phyloP scores from a whole-genome alignment of 1,140 invertebrate genomes.

The Proales similis region DNA sequence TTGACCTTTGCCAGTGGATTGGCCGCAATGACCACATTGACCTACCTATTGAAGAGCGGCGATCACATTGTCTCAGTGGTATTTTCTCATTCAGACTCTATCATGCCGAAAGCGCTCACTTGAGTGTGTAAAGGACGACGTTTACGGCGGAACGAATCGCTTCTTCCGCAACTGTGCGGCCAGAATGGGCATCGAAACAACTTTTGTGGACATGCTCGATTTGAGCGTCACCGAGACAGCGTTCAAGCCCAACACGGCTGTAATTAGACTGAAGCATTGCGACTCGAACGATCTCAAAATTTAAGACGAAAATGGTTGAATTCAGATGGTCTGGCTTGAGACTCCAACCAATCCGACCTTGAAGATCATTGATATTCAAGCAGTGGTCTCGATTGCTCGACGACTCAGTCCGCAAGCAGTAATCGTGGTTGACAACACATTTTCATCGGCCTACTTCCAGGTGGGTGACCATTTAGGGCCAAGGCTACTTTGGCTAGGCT shows the following conservation, averaged over 20 bases:
- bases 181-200: slow-evolving; percentile 64
- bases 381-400: slow-evolving; percentile 62
- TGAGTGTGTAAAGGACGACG: slow-evolving; percentile 4
- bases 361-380: slow-evolving; percentile 80
- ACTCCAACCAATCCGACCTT: slow-evolving; percentile 93
- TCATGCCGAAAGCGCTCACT: too few species aligned
- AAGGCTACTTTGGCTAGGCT: slow-evolving; percentile 16
- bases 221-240: slow-evolving; percentile 62
- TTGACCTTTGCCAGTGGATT: slow-evolving; percentile 75
- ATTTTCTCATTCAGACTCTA: slow-evolving; percentile 81
- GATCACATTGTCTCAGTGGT: slow-evolving; percentile 85
- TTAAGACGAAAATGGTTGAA: neutral
- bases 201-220: slow-evolving; percentile 74
- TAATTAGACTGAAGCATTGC: slow-evolving; percentile 45
- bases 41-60: slow-evolving; percentile 67
- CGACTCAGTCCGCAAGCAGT: slow-evolving; percentile 60
- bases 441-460: slow-evolving; percentile 89
- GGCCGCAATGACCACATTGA: slow-evolving; percentile 69
- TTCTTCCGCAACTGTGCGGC: slow-evolving; percentile 58
- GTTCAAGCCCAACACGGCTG: slow-evolving; percentile 76
- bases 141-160: slow-evolving; percentile 60
- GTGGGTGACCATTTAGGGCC: slow-evolving; percentile 39
- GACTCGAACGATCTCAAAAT: neutral
- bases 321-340: slow-evolving; percentile 86
- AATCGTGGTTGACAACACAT: slow-evolving; percentile 91